phyloP scores from a whole-genome alignment of 2,113 vertebrate genomes.

The Anas platyrhynchos region DNA sequence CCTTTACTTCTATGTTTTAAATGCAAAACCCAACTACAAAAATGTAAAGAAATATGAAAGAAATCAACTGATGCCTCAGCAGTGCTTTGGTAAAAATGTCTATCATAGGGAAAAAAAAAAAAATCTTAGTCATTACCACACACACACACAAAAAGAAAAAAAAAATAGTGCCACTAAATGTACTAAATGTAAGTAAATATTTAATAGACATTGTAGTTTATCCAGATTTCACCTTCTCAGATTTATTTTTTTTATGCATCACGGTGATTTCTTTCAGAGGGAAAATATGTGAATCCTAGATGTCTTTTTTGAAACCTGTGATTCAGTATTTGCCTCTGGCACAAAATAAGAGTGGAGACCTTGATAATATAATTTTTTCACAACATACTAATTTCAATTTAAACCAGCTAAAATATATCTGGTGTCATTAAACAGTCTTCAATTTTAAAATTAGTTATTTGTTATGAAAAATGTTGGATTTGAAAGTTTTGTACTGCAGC shows the following conservation, averaged over 20 bases:
- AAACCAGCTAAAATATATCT: constrained; percentile 35
- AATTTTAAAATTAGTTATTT: background rate
- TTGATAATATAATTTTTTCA: background rate
- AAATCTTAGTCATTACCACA: background rate
- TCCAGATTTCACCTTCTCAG: background rate
- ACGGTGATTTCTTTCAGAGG: background rate
- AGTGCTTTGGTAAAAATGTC: background rate
- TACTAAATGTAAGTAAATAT: background rate
- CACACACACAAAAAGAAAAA: background rate
- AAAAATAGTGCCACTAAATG: background rate
- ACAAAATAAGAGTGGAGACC: background rate
- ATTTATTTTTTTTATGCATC: background rate
- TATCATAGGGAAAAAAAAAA: background rate
- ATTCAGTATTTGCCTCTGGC: background rate
- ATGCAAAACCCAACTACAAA: background rate
- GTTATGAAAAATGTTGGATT: background rate
- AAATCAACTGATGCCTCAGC: background rate
- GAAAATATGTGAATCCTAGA: background rate
- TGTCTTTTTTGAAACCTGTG: background rate
- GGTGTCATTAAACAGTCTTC: background rate
- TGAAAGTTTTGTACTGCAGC: background rate
- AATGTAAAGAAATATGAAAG: background rate
- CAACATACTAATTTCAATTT: background rate
- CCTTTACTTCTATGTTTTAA: background rate
- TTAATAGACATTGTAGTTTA: background rate